These are phyloP conservation scores for Chondrilla cf. caribensis DNA, from an alignment of 37 sponge, comb jelly and placozoan species.

Conservation along the genomic window DNA sequence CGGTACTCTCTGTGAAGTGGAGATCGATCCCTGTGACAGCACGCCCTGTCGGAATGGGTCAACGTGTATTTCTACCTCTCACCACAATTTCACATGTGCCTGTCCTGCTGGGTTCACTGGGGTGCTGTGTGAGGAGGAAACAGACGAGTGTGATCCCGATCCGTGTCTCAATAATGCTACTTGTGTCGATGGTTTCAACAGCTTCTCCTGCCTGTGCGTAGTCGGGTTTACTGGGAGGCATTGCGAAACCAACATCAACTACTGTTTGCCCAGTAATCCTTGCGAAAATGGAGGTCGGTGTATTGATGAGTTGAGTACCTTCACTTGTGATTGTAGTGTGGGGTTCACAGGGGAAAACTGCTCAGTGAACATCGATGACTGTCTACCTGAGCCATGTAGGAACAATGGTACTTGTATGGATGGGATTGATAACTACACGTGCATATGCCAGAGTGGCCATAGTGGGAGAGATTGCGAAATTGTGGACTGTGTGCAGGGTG, in stretches of 20 bases:
- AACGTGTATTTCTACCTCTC: background rate
- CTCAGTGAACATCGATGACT: constrained; percentile 49
- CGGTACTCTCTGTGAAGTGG: background rate
- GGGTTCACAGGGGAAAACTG: constrained; percentile 41
- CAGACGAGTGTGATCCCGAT: constrained; percentile 31
- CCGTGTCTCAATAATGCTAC: constrained; percentile 65
- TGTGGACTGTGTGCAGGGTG: constrained; percentile 16
- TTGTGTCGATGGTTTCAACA: constrained; percentile 31
- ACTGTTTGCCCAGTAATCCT: constrained; percentile 32
- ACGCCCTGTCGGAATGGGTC: constrained; percentile 11
- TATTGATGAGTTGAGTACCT: constrained; percentile 15
- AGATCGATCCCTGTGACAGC: background rate
- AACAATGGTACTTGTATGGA: constrained; percentile 36
- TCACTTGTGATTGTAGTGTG: constrained; percentile 7
- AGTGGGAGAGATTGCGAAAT: constrained; percentile 37
- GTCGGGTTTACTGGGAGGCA: constrained; percentile 49
- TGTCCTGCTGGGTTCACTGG: constrained; percentile 19
- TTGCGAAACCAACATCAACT: constrained; percentile 60
- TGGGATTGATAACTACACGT: constrained; percentile 28
- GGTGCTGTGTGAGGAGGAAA: constrained; percentile 5
- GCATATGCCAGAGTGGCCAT: constrained; percentile 46
- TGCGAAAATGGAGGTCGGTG: constrained; percentile 70
- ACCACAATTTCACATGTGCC: background rate
- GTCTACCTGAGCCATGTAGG: constrained; percentile 36
- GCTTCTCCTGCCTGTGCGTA: constrained; percentile 43